Base-by-base conservation (phyloP, 2,797 vertebrate genomes). In the Poeciliopsis paucimaculata region DNA sequence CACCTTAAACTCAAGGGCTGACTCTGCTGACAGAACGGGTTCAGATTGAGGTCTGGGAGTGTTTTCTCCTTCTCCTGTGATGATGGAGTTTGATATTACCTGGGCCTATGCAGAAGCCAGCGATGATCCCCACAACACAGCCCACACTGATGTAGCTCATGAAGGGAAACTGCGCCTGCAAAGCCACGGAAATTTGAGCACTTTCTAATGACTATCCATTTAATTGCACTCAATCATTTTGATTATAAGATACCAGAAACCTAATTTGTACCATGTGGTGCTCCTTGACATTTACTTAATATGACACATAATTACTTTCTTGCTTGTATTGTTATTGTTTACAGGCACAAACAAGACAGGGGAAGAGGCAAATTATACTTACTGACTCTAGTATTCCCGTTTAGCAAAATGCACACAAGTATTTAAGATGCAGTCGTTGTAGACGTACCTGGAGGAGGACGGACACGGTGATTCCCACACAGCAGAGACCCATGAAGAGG, bases 91-190 rank as follows among this genome's bases (percentile, higher is more conserved):
- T 47, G 8, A 26, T 71, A 49, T 95, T 89, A 98, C 97, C 97
- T 96, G 97, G 97, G 76, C 97, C 97, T 39, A 98, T 96, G 94
- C 97, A 98, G 96, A 98, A 98, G 83, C 97, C 97, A 4, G 96
- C 96, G 4, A 98, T 98, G 84, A 98, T 97, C 68, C 97, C 97
- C 0, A 97, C 92, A 68, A 98, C 97, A 0, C 97, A 98, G 76
- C 86, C 90, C 0, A 98, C 94, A 0, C 96, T 95, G 83, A 97
- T 60, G 23, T 97, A 98, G 53, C 92, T 93, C 97, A 97, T 96
- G 93, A 96, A 94, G 78, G 95, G 13, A 73, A 97, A 55, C 62
- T 95, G 43, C 0, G 83, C 80, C 97, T 97, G 85, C 12, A 0
- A 86, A 87, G 86, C 51, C 7, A 26, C 46, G 39, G 3, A 53